Percentiles rank a stretch among this genome's conserved stretches.
These are phyloP conservation scores for Cheilosia grossa DNA, from an alignment of 2,888 invertebrate species.

Conservation along the genomic window DNA sequence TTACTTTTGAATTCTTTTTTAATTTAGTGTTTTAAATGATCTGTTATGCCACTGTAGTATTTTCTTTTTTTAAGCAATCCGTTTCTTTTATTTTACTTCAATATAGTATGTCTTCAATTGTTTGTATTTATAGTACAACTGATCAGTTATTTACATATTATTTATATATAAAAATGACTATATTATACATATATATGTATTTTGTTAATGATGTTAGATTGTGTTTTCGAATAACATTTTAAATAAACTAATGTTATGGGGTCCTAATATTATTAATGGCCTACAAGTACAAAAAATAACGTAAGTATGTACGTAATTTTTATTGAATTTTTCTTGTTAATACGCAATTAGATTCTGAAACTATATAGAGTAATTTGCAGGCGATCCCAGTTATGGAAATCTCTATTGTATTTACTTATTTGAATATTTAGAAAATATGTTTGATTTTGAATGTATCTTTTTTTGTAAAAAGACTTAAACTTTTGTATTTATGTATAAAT, in stretches of 20 bases:
- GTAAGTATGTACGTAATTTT: slow-evolving; percentile 10
- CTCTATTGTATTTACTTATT: background rate
- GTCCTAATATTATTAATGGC: slow-evolving; percentile 23
- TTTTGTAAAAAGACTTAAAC: slow-evolving; percentile 71
- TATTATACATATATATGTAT: slow-evolving; percentile 1
- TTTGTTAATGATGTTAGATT: background rate
- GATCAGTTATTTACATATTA: background rate
- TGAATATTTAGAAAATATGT: slow-evolving; percentile 46
- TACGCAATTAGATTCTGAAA: slow-evolving; percentile 25
- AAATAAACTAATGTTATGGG: slow-evolving; percentile 19
- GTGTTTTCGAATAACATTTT: slow-evolving; percentile 17
- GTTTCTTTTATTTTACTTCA: too few species aligned
- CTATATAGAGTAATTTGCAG: slow-evolving; percentile 38
- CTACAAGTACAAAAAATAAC: slow-evolving; percentile 35
- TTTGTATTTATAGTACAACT: slow-evolving; percentile 6
- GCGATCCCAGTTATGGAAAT: slow-evolving; percentile 42
- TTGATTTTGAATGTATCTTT: slow-evolving; percentile 45
- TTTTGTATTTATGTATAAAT: slow-evolving; percentile 73
- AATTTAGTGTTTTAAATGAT: background rate
- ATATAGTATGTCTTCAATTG: slow-evolving; percentile 1
- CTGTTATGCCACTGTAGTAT: background rate
- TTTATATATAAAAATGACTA: background rate
- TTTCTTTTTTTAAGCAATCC: background rate
- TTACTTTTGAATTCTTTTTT: background rate
- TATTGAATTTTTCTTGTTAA: slow-evolving; percentile 9